Conservation (phyloP, 2,113 vertebrate species). For the Rhynchomys soricoides region DNA sequence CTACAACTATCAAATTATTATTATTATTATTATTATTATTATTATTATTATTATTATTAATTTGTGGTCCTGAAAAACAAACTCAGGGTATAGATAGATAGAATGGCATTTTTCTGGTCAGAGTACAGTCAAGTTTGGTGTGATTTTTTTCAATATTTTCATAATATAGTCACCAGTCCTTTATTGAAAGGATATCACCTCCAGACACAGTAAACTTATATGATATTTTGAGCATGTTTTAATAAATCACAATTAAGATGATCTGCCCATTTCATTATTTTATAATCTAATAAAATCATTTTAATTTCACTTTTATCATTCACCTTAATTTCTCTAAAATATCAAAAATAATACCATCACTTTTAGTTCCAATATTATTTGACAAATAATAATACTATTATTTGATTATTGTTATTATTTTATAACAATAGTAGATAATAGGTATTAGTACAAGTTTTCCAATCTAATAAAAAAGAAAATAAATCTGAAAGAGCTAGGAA, state of each 20-base stretch:
- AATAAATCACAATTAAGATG: slow-evolving; percentile 13
- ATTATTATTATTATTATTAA: neutral
- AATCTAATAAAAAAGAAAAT: neutral
- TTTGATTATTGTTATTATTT: no score
- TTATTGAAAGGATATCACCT: neutral
- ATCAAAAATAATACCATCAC: neutral
- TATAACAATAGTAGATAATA: neutral
- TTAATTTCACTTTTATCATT: neutral
- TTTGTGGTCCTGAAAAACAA: neutral
- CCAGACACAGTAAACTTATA: neutral
- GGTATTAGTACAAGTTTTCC: neutral
- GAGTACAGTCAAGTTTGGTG: neutral
- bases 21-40: neutral
- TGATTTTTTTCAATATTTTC: slow-evolving; percentile 30
- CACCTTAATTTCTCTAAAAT: slow-evolving; percentile 1
- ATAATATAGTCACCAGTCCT: neutral
- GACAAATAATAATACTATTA: no score
- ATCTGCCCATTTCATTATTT: neutral
- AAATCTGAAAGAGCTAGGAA: neutral
- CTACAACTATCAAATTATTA: neutral
- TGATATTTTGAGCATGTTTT: neutral
- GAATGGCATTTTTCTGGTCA: neutral
- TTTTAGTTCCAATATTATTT: slow-evolving; percentile 26
- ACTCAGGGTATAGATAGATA: neutral
- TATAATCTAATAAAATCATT: neutral